Percentiles rank a stretch among this genome's conserved stretches.
Conservation (phyloP, 1,140 invertebrate genomes). For the Drosophila funebris region DNA sequence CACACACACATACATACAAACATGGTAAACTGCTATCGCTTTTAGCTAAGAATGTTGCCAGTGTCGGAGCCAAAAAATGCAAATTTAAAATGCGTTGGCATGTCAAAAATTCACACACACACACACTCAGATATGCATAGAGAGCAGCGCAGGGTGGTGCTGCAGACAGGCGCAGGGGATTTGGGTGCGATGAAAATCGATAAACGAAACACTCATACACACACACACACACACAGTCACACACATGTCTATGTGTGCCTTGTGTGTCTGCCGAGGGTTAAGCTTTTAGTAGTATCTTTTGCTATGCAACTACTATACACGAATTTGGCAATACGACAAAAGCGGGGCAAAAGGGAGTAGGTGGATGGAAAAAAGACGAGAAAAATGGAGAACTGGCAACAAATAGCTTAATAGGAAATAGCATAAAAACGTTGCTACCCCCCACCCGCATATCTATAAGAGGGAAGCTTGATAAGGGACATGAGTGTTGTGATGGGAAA, state of each 20-base stretch:
- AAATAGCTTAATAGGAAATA: slow-evolving; percentile 80
- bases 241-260: slow-evolving; percentile 17
- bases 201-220: slow-evolving; percentile 66
- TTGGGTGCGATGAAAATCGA: slow-evolving; percentile 62
- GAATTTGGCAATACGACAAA: slow-evolving; percentile 68
- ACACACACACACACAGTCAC: background rate
- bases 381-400: slow-evolving; percentile 61
- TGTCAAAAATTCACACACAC: slow-evolving; percentile 68
- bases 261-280: slow-evolving; percentile 50
- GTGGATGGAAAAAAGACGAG: slow-evolving; percentile 9
- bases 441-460: background rate
- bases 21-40: slow-evolving; percentile 44
- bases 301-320: slow-evolving; percentile 68
- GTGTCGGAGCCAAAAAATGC: slow-evolving; percentile 75
- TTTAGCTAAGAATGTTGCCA: slow-evolving; percentile 67
- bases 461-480: slow-evolving; percentile 13
- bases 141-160: slow-evolving; percentile 42
- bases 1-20: slow-evolving; percentile 10
- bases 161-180: slow-evolving; percentile 32
- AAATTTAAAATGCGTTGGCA: slow-evolving; percentile 80
- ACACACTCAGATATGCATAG: slow-evolving; percentile 6
- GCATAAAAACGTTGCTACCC: slow-evolving; percentile 63
- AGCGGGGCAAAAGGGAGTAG: slow-evolving; percentile 1
- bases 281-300: slow-evolving; percentile 79
- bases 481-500: background rate